Percentiles rank a stretch among this genome's conserved stretches.
Conservation (phyloP, 2,113 vertebrate species). For the Periophthalmodon schlosseri region DNA sequence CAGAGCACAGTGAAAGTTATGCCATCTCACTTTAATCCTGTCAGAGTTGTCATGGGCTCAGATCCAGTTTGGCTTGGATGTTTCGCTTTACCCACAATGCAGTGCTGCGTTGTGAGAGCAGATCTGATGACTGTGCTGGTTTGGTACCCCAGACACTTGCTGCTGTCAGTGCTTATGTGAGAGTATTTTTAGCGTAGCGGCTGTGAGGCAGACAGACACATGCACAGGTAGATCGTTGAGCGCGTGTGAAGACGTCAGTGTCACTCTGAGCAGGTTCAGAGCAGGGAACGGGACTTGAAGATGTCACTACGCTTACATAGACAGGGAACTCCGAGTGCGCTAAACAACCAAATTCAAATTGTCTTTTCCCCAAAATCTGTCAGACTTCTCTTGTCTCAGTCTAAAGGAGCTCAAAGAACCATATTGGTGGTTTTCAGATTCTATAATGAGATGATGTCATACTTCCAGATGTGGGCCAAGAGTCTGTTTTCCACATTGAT, state of each 20-base stretch:
- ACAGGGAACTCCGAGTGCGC: too few species aligned
- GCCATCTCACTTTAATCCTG: background rate
- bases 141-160: background rate
- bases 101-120: background rate
- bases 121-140: background rate
- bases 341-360: too few species aligned
- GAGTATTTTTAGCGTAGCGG: constrained; percentile 33
- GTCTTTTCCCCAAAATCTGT: too few species aligned
- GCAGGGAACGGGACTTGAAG: background rate
- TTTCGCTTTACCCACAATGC: background rate
- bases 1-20: background rate
- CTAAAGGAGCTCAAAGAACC: too few species aligned
- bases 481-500: too few species aligned
- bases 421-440: too few species aligned
- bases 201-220: constrained; percentile 20
- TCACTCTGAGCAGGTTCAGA: constrained; percentile 21
- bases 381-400: too few species aligned
- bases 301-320: too few species aligned
- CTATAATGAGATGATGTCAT: too few species aligned
- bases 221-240: background rate
- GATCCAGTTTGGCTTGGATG: background rate
- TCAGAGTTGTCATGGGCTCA: background rate
- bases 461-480: too few species aligned
- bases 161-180: constrained; percentile 7
- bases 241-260: background rate